Evolutionary conservation across 2,888 invertebrate genomes (phyloP), one percentile per base, ranked within the genome.

Genomic region (Scrobipalpa costella): DNA sequence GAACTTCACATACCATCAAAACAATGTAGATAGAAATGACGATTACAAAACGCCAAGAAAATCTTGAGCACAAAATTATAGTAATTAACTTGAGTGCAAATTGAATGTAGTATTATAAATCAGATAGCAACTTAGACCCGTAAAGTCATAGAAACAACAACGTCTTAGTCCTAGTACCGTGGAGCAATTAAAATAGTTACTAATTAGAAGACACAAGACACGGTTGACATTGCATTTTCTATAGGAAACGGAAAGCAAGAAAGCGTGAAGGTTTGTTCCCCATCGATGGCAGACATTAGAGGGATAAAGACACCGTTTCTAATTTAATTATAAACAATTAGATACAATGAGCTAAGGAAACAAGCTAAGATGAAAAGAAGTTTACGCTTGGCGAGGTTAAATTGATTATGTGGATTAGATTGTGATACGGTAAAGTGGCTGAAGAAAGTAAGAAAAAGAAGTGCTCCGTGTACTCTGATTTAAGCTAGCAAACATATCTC

Each of bases 261-360:
- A 72, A 76, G 75, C 75, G 73, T 74, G 68, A 66, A 63, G 61
- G 63, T 63, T 58, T 59, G 66, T 60, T 47, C 33, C 55, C 55
- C 63, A 19, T 63, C 66, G 63, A 68, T 68, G 67, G 49, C 57
- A 66, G 68, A 68, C 67, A 69, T 70, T 69, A 68, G 60, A 40
- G 62, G 67, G 67, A 62, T 63, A 59, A 67, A 67, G 66, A 66
- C 67, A 66, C 68, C 70, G 64, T 66, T 63, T 67, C 64, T 69
- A 64, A 68, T 68, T 49, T 62, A 66, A 67, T 68, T 66, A 58
- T 17, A 63, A 63, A 63, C 67, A 67, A 68, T 67, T 68, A 67
- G 63, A 33, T 13, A 61, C 57, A 40, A 60, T 60, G 50, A 21
- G 49, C 55, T 55, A 15, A 27, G 59, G 34, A 49, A 63, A 65